Evolutionary conservation across 2,888 invertebrate species (phyloP), one percentile per base, ranked within the genome.

Genomic region (Terebella lapidaria): DNA sequence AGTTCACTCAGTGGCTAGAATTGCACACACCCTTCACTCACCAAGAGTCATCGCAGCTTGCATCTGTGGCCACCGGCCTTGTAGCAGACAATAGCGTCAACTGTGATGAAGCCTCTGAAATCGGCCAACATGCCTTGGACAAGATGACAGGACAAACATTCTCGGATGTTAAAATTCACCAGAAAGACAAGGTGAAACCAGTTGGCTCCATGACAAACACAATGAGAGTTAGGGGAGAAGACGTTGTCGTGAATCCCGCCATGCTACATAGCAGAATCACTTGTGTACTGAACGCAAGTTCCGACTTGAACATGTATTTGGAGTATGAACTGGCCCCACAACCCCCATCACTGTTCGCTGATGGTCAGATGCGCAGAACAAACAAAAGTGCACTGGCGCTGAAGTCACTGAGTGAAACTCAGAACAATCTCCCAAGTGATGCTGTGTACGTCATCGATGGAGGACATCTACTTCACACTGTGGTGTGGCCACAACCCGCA

Each of bases 381-480:
- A 24, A 28, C 18, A 58, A 58, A 35, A 60, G 59, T 60, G 28
- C 42, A n/a, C 46, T 58, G 29, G 28, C n/a, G n/a, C 59, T 28
- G 15, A 46, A 59, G 20, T 27, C 29, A 29, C 26, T n/a, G 10
- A 4, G 5, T 24, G 5, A 15, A 5, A 10, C 5, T n/a, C 49
- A 49, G 22, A n/a, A 15, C 15, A 20, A 49, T 24, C 59, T 26
- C 15, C 56, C 22, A 54, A 42, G 60, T 20, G 26, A 60, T 29
- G 22, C 20, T 27, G 27, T 60, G 15, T 68, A 54, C 61, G 52
- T 67, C 24, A 54, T 67, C 42, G 67, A 67, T 58, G 64, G 66
- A 22, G 66, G 63, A 51, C 46, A 62, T 58, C 60, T 68, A 52
- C 83, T 70, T 54, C 70, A 62, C 42, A 60, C 60, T 58, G 63